Percentiles rank a stretch among this genome's conserved stretches.
Conservation (phyloP, 2,797 vertebrate species). For the Ambastaia sidthimunki region DNA sequence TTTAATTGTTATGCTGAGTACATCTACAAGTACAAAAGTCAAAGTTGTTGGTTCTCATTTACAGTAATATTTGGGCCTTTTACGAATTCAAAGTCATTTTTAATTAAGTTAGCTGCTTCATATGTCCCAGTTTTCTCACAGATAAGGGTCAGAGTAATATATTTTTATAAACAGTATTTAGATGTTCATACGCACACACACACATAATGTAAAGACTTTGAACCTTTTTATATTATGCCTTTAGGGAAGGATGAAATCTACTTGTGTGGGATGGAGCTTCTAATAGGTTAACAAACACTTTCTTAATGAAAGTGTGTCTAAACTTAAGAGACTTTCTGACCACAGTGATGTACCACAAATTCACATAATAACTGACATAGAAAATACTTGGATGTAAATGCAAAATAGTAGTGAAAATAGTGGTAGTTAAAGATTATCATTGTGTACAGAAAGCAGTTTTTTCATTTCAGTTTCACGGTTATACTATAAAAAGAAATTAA, state of each 20-base stretch:
- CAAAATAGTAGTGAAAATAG: no score
- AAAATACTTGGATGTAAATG: no score
- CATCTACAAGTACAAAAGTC: no score
- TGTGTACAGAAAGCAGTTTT: no score
- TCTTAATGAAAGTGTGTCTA: slow-evolving; percentile 59
- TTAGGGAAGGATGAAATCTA: slow-evolving; percentile 61
- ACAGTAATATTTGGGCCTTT: not conserved
- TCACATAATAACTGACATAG: no score
- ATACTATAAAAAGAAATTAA: no score
- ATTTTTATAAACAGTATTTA: not conserved
- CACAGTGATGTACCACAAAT: slow-evolving; percentile 4
- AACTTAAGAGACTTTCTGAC: slow-evolving; percentile 31
- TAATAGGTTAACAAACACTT: slow-evolving; percentile 70
- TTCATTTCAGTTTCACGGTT: no score
- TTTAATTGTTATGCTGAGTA: not conserved
- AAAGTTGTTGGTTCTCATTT: not conserved
- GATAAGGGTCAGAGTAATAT: not conserved
- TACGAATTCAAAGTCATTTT: not conserved
- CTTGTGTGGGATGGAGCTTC: slow-evolving; percentile 64
- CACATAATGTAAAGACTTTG: slow-evolving; percentile 63
- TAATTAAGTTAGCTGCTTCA: no score
- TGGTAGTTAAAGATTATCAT: no score
- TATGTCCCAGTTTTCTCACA: not conserved
- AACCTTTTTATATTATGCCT: slow-evolving; percentile 68
- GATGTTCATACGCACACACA: slow-evolving; percentile 8